Evolutionary conservation across 35 echinoderm and acorn worm species (phyloP).

Genomic region (Stichopus chloronotus): DNA sequence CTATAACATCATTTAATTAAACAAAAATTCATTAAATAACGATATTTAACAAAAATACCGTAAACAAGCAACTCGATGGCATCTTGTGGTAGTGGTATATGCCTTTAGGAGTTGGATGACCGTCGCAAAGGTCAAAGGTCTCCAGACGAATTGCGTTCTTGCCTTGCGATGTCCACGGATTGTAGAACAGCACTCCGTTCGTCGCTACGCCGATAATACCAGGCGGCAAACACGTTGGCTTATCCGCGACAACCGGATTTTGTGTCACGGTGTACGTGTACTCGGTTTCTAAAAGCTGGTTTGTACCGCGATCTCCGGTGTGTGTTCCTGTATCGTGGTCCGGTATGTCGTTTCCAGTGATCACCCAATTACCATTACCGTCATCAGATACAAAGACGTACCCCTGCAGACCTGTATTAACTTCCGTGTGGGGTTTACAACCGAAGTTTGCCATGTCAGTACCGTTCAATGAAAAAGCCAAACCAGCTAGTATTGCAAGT

Average conservation of each 20-base stretch:
- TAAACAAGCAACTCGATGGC: constrained; percentile 69
- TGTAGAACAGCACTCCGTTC: constrained; percentile 61
- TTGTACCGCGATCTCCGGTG: not conserved
- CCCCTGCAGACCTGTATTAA: constrained; percentile 26
- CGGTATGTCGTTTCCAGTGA: constrained; percentile 64
- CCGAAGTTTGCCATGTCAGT: constrained; percentile 27
- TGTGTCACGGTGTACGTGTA: constrained; percentile 39
- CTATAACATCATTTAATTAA: too few relatives aligned
- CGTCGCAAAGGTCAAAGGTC: constrained; percentile 73
- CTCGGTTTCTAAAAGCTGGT: constrained; percentile 46
- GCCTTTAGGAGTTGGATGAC: constrained; percentile 48
- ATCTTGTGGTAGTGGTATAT: constrained; percentile 66
- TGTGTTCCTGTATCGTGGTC: constrained; percentile 62
- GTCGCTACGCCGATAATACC: constrained; percentile 66
- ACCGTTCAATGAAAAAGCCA: not conserved
- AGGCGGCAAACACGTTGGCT: not conserved
- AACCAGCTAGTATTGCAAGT: not conserved
- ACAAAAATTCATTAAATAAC: not conserved
- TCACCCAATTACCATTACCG: constrained; percentile 30
- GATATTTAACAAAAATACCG: not conserved
- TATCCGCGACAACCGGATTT: constrained; percentile 24
- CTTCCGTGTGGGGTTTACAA: not conserved
- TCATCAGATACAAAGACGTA: not conserved
- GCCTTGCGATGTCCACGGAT: constrained; percentile 62
- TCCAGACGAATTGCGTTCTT: constrained; percentile 54